Evolutionary conservation across 2,113 vertebrate species (phyloP).

Genomic region (Apodemus sylvaticus): DNA sequence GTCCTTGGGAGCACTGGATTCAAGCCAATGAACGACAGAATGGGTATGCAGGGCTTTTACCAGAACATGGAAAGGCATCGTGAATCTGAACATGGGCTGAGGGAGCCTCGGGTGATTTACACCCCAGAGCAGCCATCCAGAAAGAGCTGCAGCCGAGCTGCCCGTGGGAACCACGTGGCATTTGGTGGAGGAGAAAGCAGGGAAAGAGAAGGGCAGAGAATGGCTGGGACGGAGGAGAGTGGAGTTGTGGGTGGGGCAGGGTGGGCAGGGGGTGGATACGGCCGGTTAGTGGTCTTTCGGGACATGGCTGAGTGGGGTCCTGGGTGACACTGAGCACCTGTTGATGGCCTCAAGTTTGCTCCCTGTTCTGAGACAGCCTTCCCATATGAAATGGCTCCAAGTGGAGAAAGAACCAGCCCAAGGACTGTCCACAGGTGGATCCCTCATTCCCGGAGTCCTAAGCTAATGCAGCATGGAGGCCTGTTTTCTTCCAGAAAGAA

Average conservation of each 20-base stretch:
- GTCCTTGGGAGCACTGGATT: neutral
- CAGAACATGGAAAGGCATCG: neutral
- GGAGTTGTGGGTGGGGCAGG: neutral
- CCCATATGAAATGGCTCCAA: neutral
- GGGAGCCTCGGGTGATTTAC: neutral
- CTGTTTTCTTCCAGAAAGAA: too few species aligned
- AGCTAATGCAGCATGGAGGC: neutral
- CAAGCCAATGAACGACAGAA: neutral
- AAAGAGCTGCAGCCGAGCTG: neutral
- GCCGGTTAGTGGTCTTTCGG: neutral
- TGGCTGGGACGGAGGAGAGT: too few species aligned
- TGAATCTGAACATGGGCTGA: too few species aligned
- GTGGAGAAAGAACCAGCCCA: neutral
- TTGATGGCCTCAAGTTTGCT: neutral
- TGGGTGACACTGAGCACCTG: fast-evolving
- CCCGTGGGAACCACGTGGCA: fast-evolving
- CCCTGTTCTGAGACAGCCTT: neutral
- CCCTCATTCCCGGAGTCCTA: neutral
- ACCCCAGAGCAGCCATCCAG: too few species aligned
- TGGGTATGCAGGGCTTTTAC: neutral
- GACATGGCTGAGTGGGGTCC: neutral
- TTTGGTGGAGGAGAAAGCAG: neutral
- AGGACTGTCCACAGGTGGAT: neutral
- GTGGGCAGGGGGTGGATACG: neutral
- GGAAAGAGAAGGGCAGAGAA: neutral